Base-by-base conservation (phyloP, 2,113 vertebrate genomes). In the Callionymus lyra region DNA sequence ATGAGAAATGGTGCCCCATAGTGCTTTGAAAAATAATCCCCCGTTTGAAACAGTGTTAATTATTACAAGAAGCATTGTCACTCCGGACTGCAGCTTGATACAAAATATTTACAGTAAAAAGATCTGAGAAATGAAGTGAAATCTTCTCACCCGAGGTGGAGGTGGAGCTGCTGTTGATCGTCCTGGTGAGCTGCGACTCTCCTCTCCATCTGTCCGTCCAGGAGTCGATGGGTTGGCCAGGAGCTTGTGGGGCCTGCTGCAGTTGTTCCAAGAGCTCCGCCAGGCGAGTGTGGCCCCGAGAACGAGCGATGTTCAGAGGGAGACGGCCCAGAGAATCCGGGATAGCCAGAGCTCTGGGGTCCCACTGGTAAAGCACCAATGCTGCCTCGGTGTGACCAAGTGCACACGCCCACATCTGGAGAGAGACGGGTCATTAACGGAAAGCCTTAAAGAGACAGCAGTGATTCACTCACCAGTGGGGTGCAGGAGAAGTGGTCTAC, bases 401-500 rank as follows among this genome's bases (percentile, higher is more conserved):
- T 46, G 94, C 94, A 15, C 94, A 98, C 0, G 94, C 93, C 94
- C 94, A 98, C 94, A 98, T 98, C 94, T 98, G 3, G 2, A 63
- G 33, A 72, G 17, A 21, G 6, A 13, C 40, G n/a, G 9, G 35
- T 60, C 18, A 53, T 12, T 31, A 31, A 49, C 2, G 9, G 16
- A 50, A 2, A 46, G 15, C 41, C 13, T 37, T 17, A 6, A 10
- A 12, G 13, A 49, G 9, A 19, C 19, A 44, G 8, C 21, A n/a
- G 6, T 19, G 12, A 42, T n/a, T 50, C 21, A 41, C 90, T 86
- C 85, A 98, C 94, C 85, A 98, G 71, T 14, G 93, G 94, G 31
- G 94, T 98, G 69, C 94, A 98, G 55, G 94, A 98, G 79, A 98
- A 98, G 82, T 98, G 94, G 77, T 98, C 94, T 38, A 98, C 94